Evolutionary conservation across 2,888 invertebrate species (phyloP), one percentile per base, ranked within the genome.

Genomic region (Watsonalla binaria): DNA sequence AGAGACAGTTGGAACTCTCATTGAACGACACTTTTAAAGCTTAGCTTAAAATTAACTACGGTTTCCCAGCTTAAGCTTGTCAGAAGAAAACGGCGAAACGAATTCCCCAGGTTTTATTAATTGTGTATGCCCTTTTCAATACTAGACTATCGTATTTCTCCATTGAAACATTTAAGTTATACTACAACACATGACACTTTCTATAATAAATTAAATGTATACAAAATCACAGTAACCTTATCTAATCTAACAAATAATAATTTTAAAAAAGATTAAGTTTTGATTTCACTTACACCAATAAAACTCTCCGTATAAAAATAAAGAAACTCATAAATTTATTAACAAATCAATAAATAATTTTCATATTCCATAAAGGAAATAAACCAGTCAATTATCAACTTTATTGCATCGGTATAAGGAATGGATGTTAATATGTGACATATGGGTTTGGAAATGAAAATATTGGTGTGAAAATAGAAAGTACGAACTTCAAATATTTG

Each of bases 391-490:
- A 73, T 52, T 58, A 55, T 65, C 15, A 58, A 63, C 66, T 52
- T 67, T 75, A 64, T 35, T 1, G 0, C 5, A 0, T 42, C 5
- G 34, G 0, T 7, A 54, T 66, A 66, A 54, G 51, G 37, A 15
- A 39, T 13, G 11, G 49, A 57, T 53, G 52, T 5, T 45, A 37
- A 51, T 54, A 54, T 53, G 55, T 69, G 66, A 68, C 59, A 61
- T 63, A 66, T 65, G 66, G 66, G 69, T 65, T 62, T 69, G 57
- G 65, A 67, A 68, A 67, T 70, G 71, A 72, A 66, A 74, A 75
- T 74, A 76, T 76, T 68, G 75, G 82, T 84, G 86, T 76, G 81
- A 86, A 83, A 78, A 78, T 70, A 80, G 85, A 86, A 86, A 86
- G 82, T 60, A 66, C 52, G 24, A 56, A 55, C 37, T 45, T 15